Evolutionary conservation across 2,888 invertebrate species (phyloP), one percentile per base, ranked within the genome.

Genomic region (Tanytarsus gracilentus): DNA sequence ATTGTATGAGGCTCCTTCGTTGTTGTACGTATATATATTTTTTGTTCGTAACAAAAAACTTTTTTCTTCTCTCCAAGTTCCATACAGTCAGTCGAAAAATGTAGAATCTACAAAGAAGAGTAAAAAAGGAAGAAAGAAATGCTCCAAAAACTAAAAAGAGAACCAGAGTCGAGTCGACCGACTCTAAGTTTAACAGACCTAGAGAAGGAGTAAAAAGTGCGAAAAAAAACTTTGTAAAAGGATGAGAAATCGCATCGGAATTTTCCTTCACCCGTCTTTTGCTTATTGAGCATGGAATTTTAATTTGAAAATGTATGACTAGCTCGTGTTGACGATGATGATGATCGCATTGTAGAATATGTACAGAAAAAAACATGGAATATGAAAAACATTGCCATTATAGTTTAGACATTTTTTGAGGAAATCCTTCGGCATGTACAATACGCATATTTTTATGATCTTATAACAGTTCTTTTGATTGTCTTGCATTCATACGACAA

Each of bases 1-100:
- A 58, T 58, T 44, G 58, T 58, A 58, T 58, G 48, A 58, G 58
- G 58, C 58, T 58, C 58, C 58, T 40, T 40, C 55, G 55, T 55
- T 55, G 55, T 55, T 55, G 55, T 55, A 55, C 40, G 40, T 55
- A 40, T 55, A 55, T 55, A 55, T 55, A 40, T 55, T 55, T 55
- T 55, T 55, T 55, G 55, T 55, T 55, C 55, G 40, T 33, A 39
- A 23, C 44, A 44, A 55, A 55, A 55, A 26, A 2, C 11, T 49
- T 49, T 49, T 49, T 40, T 55, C 33, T 40, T 21, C 25, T 44
- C 21, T 30, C 21, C 11, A 33, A 55, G 55, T 55, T 55, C 55
- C 55, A 55, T 55, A 55, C 27, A 55, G n/a, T n/a, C n/a, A n/a
- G 55, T 55, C 27, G 55, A 55, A 44, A 55, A 55, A 36, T 53